These are phyloP conservation scores for Rhinogobius similis DNA, from an alignment of 2,113 vertebrate genomes.

Conservation along the genomic window DNA sequence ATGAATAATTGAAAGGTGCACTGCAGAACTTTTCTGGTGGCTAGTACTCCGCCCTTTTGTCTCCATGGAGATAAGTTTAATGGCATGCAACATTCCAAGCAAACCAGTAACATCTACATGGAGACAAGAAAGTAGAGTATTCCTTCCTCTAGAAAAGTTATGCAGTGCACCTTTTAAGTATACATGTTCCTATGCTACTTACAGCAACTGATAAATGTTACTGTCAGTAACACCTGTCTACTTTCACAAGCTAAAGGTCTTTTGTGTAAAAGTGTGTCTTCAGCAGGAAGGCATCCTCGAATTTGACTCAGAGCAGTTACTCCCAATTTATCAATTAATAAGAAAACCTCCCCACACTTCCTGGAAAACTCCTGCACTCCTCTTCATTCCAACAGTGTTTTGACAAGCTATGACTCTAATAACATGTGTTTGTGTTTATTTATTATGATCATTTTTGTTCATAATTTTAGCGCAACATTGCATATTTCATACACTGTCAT, in stretches of 20 bases:
- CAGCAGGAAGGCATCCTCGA: constrained; percentile 28
- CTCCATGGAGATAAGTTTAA: neutral
- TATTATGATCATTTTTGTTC: constrained; percentile 55
- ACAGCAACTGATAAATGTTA: constrained; percentile 18
- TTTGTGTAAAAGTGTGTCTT: constrained; percentile 2
- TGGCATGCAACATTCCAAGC: neutral
- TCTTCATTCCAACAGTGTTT: constrained; percentile 21
- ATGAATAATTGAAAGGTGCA: neutral
- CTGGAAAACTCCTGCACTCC: constrained; percentile 1
- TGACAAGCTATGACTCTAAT: constrained; percentile 28
- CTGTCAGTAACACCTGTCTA: constrained; percentile 16
- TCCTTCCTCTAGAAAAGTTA: no score
- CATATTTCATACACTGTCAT: constrained; percentile 63
- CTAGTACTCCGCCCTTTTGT: no score
- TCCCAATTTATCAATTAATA: constrained; percentile 44
- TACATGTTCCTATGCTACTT: constrained; percentile 15
- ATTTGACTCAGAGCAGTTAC: constrained; percentile 19
- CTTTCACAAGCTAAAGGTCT: neutral
- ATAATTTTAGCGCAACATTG: constrained; percentile 54
- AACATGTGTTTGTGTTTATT: constrained; percentile 66
- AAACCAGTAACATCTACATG: no score
- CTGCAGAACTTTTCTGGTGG: no score
- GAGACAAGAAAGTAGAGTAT: no score
- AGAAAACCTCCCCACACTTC: constrained; percentile 23
- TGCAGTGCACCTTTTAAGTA: constrained; percentile 3